Evolutionary conservation across 2,888 invertebrate genomes (phyloP).

Genomic region (Stenolophus ochropezus): DNA sequence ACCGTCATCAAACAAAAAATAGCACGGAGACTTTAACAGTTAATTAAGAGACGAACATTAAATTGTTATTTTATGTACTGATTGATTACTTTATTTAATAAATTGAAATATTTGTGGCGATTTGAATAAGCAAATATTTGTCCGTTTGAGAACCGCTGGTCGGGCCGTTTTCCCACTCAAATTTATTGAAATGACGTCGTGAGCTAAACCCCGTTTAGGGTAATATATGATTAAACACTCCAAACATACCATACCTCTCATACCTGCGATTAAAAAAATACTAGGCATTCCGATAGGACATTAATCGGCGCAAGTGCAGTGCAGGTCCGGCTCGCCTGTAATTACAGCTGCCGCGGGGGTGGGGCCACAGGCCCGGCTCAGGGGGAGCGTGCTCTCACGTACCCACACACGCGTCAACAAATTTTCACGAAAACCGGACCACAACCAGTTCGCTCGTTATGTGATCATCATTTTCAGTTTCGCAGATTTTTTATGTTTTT

Average conservation of each 20-base stretch:
- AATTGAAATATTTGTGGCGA: background rate
- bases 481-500: too few relatives aligned
- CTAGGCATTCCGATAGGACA: slow-evolving; percentile 32
- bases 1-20: too few relatives aligned
- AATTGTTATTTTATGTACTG: too few relatives aligned
- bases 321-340: slow-evolving; percentile 38
- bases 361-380: slow-evolving; percentile 1
- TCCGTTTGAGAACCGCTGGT: background rate
- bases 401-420: background rate
- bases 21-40: too few relatives aligned
- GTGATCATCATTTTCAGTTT: too few relatives aligned
- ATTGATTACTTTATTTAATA: too few relatives aligned
- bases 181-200: slow-evolving; percentile 32
- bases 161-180: slow-evolving; percentile 7
- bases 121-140: background rate
- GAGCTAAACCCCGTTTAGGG: slow-evolving; percentile 37
- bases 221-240: slow-evolving; percentile 44
- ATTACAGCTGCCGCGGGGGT: slow-evolving; percentile 31
- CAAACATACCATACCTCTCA: slow-evolving; percentile 34
- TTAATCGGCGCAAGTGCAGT: slow-evolving; percentile 10
- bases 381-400: background rate
- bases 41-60: too few relatives aligned
- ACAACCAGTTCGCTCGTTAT: background rate
- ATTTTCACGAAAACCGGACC: background rate
- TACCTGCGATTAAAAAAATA: slow-evolving; percentile 41